Evolutionary conservation across 2,888 invertebrate species (phyloP).

Genomic region (Platycnemis pennipes): DNA sequence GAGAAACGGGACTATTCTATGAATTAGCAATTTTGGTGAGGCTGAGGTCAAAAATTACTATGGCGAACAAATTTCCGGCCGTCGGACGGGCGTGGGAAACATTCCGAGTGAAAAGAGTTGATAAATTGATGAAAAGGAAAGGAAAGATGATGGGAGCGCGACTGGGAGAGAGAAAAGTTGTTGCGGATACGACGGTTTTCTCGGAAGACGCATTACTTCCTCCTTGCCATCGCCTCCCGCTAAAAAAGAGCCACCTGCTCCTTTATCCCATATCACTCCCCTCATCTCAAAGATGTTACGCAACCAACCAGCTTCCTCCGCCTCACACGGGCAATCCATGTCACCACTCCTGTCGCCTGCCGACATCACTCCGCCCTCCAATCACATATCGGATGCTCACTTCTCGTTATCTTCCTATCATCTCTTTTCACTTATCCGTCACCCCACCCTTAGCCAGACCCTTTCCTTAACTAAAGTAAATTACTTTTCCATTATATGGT

Average conservation of each 20-base stretch:
- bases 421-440: background rate
- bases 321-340: background rate
- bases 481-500: background rate
- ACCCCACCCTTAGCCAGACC: background rate
- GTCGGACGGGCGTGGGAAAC: background rate
- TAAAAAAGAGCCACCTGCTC: background rate
- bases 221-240: background rate
- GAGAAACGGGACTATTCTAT: too few species aligned
- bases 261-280: background rate
- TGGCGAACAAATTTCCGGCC: background rate
- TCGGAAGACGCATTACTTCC: background rate
- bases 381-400: background rate
- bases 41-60: background rate
- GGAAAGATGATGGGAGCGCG: background rate
- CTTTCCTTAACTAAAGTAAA: background rate
- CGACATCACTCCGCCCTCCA: background rate
- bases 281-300: background rate
- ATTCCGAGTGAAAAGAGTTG: background rate
- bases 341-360: background rate
- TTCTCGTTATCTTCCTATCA: background rate
- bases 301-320: background rate
- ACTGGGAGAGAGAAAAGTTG: background rate
- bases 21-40: too few species aligned
- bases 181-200: background rate
- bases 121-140: background rate